These are phyloP conservation scores for Meghimatium bilineatum DNA, from an alignment of 2,888 invertebrate genomes.

Conservation along the genomic window DNA sequence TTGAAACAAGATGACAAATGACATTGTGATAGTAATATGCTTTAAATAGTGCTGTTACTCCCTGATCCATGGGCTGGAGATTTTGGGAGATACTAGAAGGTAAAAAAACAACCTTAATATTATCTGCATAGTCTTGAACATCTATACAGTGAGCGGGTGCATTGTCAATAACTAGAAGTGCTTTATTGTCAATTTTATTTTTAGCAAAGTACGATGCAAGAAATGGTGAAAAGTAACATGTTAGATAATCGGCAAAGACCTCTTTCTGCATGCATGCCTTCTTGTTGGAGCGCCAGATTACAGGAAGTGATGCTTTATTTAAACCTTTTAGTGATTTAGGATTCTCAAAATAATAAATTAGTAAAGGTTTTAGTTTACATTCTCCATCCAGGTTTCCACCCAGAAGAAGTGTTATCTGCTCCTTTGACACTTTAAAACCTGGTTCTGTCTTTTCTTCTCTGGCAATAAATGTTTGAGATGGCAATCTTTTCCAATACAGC, in stretches of 20 bases:
- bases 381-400: slow-evolving; percentile 43
- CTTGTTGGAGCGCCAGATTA: slow-evolving; percentile 40
- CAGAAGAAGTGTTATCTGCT: slow-evolving; percentile 41
- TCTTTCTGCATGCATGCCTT: slow-evolving; percentile 39
- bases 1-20: slow-evolving; percentile 20
- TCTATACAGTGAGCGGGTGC: slow-evolving; percentile 36
- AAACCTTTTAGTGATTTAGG: slow-evolving; percentile 28
- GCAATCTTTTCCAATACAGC: slow-evolving; percentile 47
- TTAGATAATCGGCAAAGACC: slow-evolving; percentile 38
- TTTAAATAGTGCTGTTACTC: slow-evolving; percentile 41
- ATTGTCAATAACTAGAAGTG: slow-evolving; percentile 44
- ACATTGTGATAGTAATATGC: slow-evolving; percentile 20
- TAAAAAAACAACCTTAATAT: slow-evolving; percentile 41
- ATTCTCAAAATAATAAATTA: slow-evolving; percentile 36
- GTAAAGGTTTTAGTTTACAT: slow-evolving; percentile 40
- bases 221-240: slow-evolving; percentile 23
- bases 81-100: slow-evolving; percentile 27
- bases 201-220: slow-evolving; percentile 27
- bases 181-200: slow-evolving; percentile 35
- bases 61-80: slow-evolving; percentile 46
- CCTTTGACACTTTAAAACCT: slow-evolving; percentile 39
- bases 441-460: slow-evolving; percentile 4
- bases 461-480: slow-evolving; percentile 25
- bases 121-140: slow-evolving; percentile 15
- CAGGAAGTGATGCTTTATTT: slow-evolving; percentile 35